These are phyloP conservation scores for Brotogeris chrysoptera DNA, from an alignment of 2,797 vertebrate species.

Conservation along the genomic window DNA sequence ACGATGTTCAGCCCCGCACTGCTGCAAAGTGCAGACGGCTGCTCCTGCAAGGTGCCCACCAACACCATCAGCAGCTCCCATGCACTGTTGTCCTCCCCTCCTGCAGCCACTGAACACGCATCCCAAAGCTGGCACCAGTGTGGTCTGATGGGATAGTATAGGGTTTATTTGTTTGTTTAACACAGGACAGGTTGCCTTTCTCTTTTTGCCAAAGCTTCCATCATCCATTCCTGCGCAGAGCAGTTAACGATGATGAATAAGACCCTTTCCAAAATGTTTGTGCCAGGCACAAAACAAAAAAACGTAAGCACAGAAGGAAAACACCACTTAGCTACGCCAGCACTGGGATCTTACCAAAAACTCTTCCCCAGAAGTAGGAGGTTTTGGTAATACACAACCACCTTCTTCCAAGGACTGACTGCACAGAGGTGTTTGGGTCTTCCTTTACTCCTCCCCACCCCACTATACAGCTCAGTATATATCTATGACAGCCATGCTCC, in stretches of 20 bases:
- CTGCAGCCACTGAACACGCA: accelerated
- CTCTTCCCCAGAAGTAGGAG: neutral
- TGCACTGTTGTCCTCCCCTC: accelerated
- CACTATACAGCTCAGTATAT: accelerated
- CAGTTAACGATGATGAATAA: neutral
- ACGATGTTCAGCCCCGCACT: accelerated
- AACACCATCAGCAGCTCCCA: accelerated
- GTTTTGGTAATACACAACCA: neutral
- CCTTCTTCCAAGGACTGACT: accelerated
- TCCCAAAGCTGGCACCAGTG: neutral
- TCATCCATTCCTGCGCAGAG: accelerated
- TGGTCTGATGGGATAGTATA: neutral
- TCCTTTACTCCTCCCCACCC: neutral
- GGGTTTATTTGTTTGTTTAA: neutral
- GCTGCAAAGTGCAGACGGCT: neutral
- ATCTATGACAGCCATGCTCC: accelerated
- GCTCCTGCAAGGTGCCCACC: neutral
- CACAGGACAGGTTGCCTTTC: neutral
- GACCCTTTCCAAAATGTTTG: neutral
- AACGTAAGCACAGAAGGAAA: neutral
- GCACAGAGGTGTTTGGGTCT: accelerated
- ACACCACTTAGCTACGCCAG: neutral
- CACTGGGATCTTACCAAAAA: neutral
- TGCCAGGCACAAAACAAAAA: neutral
- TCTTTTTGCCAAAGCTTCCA: neutral